Evolutionary conservation across 2,113 vertebrate species (phyloP), one percentile per base, ranked within the genome.

Genomic region (Apeltes quadracus): DNA sequence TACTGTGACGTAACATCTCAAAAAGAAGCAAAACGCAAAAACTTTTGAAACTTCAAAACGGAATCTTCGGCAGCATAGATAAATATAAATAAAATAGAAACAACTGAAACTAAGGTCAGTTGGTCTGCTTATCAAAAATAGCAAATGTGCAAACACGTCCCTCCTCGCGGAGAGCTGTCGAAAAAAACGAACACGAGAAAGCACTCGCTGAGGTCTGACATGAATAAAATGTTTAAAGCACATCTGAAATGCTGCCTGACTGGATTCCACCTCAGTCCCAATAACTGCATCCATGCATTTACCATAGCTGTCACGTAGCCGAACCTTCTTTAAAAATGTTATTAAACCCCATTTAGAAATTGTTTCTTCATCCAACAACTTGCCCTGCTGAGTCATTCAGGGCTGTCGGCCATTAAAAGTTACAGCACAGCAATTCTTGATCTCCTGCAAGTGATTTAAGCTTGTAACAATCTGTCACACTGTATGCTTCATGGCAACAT

Each of bases 1-100:
- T 14, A 39, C 54, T 69, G 29, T 77, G 78, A 89, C 69, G 69
- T 74, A 85, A 87, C 50, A 16, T 68, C 22, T 25, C 20, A 79
- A 62, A 46, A 61, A 9, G 7, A 32, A 23, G 22, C 62, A 69
- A 61, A 46, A 50, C 14, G 48, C 4, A 34, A 29, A 2, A 23
- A 15, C 51, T 51, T 55, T n/a, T 58, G 4, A 54, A 70, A 75
- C 15, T 50, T 71, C 10, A 36, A n/a, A n/a, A 55, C 23, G 27
- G 2, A 3, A 13, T 8, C 62, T 51, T 62, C 22, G 16, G 15
- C 46, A 38, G 1, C 58, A 56, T 27, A 1, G 7, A 23, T 51
- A 23, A 48, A 23, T 25, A 11, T 22, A 72, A 61, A 18, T 12
- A 27, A 9, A 20, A 55, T 22, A 7, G 12, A 43, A 54, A 51